Percentiles rank a stretch among this genome's conserved stretches.
phyloP scores from a whole-genome alignment of 2,888 invertebrate genomes.

The Orthosia gracilis region DNA sequence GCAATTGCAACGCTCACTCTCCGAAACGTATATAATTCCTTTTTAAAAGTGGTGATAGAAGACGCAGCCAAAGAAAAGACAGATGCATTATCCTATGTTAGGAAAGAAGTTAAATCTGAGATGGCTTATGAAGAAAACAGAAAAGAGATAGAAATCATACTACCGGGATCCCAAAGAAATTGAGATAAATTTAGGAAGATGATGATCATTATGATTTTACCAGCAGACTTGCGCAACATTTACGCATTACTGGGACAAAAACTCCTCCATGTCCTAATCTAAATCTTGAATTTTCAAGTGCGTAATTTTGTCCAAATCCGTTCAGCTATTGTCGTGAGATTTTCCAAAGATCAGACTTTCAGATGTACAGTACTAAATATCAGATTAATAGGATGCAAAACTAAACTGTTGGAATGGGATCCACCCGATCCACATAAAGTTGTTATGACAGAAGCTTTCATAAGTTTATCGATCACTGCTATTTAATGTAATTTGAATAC shows the following conservation, averaged over 20 bases:
- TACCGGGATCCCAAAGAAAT: not conserved
- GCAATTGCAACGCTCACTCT: too few relatives aligned
- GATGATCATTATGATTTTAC: not conserved
- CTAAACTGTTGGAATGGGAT: not conserved
- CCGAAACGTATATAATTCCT: too few relatives aligned
- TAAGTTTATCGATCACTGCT: constrained; percentile 6
- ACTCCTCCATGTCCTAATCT: too few relatives aligned
- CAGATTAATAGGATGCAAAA: not conserved
- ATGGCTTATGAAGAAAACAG: not conserved
- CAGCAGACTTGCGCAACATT: too few relatives aligned
- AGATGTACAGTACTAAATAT: not conserved
- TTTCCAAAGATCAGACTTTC: too few relatives aligned
- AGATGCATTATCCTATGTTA: too few relatives aligned
- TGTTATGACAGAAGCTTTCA: not conserved
- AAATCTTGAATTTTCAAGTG: too few relatives aligned
- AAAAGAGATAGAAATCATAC: not conserved
- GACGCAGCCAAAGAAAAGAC: too few relatives aligned
- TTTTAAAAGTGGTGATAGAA: too few relatives aligned
- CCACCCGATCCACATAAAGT: not conserved
- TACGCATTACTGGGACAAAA: too few relatives aligned
- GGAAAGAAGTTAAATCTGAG: not conserved
- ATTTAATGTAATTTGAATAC: constrained; percentile 29
- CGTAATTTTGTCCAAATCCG: too few relatives aligned
- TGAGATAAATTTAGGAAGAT: not conserved
- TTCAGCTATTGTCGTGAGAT: too few relatives aligned